Evolutionary conservation across 2,113 vertebrate species (phyloP).

Genomic region (Geothlypis trichas): DNA sequence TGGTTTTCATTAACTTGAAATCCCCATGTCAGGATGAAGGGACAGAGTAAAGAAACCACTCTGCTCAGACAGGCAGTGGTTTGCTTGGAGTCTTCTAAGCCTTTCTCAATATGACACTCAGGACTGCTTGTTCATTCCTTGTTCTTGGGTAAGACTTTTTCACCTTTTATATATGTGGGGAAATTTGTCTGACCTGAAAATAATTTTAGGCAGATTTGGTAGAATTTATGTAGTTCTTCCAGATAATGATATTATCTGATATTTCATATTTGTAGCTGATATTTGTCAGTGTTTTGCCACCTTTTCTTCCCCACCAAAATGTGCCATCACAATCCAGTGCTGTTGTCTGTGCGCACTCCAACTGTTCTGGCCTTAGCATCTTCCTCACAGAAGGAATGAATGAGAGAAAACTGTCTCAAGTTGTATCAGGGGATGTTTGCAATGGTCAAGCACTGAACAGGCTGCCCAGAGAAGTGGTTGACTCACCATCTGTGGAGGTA

Average conservation of each 20-base stretch:
- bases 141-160: not conserved
- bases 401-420: not conserved
- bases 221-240: not conserved
- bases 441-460: not conserved
- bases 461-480: not conserved
- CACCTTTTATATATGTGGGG: not conserved
- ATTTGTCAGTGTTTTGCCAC: not conserved
- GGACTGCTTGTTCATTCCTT: not conserved
- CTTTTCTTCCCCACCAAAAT: not conserved
- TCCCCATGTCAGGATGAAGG: not conserved
- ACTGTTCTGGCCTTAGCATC: not conserved
- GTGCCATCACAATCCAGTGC: rapidly evolving
- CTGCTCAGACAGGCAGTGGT: not conserved
- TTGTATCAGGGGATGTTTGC: not conserved
- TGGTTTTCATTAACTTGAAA: constrained; percentile 16
- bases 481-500: not conserved
- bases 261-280: not conserved
- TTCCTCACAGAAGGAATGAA: not conserved
- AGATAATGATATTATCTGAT: too few species aligned
- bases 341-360: not conserved
- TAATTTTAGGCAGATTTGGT: not conserved
- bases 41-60: not conserved
- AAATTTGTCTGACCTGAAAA: not conserved
- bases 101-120: not conserved
- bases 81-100: not conserved